These are phyloP conservation scores for Scaptodrosophila lebanonensis DNA, from an alignment of 1,140 invertebrate species.

Conservation along the genomic window DNA sequence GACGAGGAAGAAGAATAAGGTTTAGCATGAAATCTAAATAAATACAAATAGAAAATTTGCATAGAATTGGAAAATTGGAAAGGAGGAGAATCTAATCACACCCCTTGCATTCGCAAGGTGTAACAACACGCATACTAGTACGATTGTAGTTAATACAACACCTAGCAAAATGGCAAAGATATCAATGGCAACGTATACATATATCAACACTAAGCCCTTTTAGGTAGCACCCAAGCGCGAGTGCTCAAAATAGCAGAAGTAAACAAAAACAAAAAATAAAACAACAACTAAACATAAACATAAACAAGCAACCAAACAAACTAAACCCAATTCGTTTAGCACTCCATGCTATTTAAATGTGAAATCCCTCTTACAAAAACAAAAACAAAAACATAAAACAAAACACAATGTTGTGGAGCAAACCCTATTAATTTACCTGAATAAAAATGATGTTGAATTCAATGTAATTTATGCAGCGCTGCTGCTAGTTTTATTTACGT, in stretches of 20 bases:
- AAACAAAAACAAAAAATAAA: constrained; percentile 6
- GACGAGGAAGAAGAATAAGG: too few relatives aligned
- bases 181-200: constrained; percentile 61
- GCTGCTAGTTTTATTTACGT: constrained; percentile 1
- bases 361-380: constrained; percentile 24
- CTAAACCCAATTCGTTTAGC: constrained; percentile 57
- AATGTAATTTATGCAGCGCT: constrained; percentile 34
- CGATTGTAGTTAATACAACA: constrained; percentile 19
- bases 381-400: too few relatives aligned
- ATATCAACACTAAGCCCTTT: constrained; percentile 36
- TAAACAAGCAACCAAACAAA: constrained; percentile 25
- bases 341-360: constrained; percentile 68
- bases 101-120: too few relatives aligned
- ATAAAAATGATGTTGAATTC: constrained; percentile 68
- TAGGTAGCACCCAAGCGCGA: background rate
- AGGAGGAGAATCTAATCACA: too few relatives aligned
- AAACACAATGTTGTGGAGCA: too few relatives aligned
- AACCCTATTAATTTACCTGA: constrained; percentile 60
- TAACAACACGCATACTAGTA: constrained; percentile 32
- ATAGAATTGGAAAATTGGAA: too few relatives aligned
- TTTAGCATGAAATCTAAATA: too few relatives aligned
- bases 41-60: too few relatives aligned
- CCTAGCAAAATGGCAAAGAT: constrained; percentile 24
- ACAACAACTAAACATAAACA: constrained; percentile 25
- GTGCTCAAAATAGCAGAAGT: background rate